Evolutionary conservation across 2,797 vertebrate species (phyloP).

Genomic region (Artibeus lituratus): DNA sequence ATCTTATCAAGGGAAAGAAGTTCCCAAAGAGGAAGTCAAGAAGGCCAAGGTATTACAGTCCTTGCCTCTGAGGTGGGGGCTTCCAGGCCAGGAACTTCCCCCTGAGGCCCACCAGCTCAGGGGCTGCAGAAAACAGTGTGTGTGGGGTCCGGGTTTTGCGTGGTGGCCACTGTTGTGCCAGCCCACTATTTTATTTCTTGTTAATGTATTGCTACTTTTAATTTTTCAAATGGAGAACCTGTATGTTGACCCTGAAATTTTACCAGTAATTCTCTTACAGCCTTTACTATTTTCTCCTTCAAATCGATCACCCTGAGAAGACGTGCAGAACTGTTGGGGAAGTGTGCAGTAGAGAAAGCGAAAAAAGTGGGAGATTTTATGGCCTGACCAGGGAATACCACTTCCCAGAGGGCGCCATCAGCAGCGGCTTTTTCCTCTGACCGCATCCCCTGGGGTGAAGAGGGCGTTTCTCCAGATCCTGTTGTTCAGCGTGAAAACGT

Average conservation of each 20-base stretch:
- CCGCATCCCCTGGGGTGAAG: neutral
- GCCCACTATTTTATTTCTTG: neutral
- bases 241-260: neutral
- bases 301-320: neutral
- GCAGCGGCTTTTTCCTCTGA: neutral
- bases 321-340: neutral
- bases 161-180: neutral
- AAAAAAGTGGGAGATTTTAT: neutral
- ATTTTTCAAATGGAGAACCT: neutral
- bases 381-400: too few species aligned
- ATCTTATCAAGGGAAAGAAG: neutral
- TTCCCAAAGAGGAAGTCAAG: neutral
- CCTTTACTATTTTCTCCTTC: neutral
- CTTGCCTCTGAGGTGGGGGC: neutral
- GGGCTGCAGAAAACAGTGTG: neutral
- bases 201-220: neutral
- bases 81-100: neutral
- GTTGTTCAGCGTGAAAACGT: neutral
- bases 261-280: neutral
- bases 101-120: neutral
- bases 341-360: neutral
- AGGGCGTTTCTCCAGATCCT: neutral
- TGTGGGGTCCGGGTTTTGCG: accelerated
- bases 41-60: neutral
- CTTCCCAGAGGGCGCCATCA: neutral